phyloP scores from a whole-genome alignment of 2,888 invertebrate species.

The Volucella bombylans region DNA sequence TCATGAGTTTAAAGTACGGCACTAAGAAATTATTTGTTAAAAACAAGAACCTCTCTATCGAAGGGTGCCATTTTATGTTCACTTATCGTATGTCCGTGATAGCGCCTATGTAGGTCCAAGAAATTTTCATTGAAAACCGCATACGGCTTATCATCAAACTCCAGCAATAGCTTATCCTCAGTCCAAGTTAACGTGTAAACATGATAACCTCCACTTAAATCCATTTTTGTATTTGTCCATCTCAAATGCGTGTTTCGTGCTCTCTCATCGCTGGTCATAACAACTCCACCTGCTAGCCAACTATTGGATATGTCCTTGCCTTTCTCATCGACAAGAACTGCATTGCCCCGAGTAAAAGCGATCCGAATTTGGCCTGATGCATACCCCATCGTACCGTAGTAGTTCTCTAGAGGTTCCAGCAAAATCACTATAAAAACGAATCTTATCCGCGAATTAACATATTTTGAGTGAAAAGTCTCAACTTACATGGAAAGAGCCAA shows the following conservation, averaged over 20 bases:
- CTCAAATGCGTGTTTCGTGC: constrained; percentile 79
- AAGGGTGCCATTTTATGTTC: constrained; percentile 87
- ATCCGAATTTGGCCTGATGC: constrained; percentile 89
- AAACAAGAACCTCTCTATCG: constrained; percentile 85
- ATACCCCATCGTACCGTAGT: constrained; percentile 85
- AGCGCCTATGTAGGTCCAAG: constrained; percentile 77
- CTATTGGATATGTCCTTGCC: constrained; percentile 76
- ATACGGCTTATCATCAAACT: constrained; percentile 83
- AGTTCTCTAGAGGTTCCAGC: constrained; percentile 85
- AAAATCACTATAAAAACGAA: constrained; percentile 84
- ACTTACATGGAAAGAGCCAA: constrained; percentile 90
- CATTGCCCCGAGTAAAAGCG: constrained; percentile 88
- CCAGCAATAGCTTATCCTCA: constrained; percentile 58
- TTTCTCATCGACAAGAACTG: constrained; percentile 75
- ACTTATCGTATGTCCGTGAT: constrained; percentile 84
- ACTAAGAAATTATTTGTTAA: background rate
- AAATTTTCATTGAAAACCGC: constrained; percentile 74
- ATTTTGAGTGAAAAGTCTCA: too few species aligned
- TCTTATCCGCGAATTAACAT: background rate
- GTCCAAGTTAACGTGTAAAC: constrained; percentile 86
- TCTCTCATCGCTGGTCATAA: constrained; percentile 76
- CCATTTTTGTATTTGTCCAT: constrained; percentile 37
- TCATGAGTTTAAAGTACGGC: background rate
- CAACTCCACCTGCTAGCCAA: constrained; percentile 71
- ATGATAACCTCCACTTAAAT: constrained; percentile 85